phyloP scores from a whole-genome alignment of 2,113 vertebrate species.

The Taxidea taxus region DNA sequence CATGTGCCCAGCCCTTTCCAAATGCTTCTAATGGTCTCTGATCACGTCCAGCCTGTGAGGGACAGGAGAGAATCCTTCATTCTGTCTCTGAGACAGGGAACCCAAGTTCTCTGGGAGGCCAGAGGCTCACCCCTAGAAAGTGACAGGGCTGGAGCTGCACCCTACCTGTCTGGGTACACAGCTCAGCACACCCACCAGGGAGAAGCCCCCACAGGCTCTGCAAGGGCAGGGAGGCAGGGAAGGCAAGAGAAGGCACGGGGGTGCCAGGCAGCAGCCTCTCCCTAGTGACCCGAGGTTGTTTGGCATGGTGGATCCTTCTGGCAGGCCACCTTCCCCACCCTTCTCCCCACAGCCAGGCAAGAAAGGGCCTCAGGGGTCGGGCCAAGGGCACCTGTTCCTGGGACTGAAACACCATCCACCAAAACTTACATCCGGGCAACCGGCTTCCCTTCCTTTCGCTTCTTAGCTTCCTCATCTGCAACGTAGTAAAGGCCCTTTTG shows the following conservation, averaged over 20 bases:
- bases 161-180: neutral
- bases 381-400: neutral
- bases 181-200: too few relatives aligned
- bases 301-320: neutral
- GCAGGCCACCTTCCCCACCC: neutral
- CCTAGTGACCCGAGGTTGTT: neutral
- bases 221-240: neutral
- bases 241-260: neutral
- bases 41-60: fast-evolving
- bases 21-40: neutral
- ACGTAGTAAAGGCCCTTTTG: neutral
- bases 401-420: neutral
- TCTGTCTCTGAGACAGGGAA: neutral
- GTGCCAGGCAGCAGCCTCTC: neutral
- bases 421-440: neutral
- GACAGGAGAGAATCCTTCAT: neutral
- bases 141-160: neutral
- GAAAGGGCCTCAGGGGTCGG: neutral
- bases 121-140: neutral
- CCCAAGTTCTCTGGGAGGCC: neutral
- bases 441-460: neutral
- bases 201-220: neutral
- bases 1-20: neutral
- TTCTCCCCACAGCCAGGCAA: neutral
- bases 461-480: neutral